Conservation (phyloP, 2,113 vertebrate species). For the Fulmarus glacialis region DNA sequence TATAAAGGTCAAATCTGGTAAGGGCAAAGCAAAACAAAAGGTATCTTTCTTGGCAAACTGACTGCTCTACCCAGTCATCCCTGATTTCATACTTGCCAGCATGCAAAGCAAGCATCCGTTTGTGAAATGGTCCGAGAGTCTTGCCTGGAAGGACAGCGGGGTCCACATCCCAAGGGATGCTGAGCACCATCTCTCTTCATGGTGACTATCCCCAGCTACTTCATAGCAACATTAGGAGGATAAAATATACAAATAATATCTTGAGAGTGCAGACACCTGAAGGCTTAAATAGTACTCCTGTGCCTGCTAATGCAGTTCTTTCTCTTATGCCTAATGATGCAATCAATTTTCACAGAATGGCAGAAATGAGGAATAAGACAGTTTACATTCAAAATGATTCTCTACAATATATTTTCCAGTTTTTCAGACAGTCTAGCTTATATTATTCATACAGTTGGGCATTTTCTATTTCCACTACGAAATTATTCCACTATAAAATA, state of each 20-base stretch:
- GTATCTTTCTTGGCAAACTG: background rate
- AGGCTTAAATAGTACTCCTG: background rate
- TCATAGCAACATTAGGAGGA: background rate
- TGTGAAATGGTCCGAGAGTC: background rate
- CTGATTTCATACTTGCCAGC: background rate
- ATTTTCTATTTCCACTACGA: background rate
- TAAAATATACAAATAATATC: background rate
- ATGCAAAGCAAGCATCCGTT: background rate
- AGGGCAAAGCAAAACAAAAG: background rate
- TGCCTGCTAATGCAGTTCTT: background rate
- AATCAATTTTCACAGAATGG: background rate
- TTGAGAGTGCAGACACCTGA: background rate
- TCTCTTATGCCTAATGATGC: background rate
- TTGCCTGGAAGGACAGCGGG: background rate
- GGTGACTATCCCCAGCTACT: background rate
- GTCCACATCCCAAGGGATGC: fast-evolving
- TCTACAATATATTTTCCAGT: background rate
- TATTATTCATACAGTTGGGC: background rate
- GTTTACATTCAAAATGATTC: background rate
- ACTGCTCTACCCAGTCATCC: background rate
- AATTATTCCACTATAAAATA: background rate
- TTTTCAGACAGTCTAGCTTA: background rate
- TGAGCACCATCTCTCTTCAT: background rate
- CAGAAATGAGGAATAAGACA: background rate
- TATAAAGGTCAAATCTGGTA: background rate